phyloP scores from a whole-genome alignment of 2,797 vertebrate genomes.

The Scomberomorus guttatus region DNA sequence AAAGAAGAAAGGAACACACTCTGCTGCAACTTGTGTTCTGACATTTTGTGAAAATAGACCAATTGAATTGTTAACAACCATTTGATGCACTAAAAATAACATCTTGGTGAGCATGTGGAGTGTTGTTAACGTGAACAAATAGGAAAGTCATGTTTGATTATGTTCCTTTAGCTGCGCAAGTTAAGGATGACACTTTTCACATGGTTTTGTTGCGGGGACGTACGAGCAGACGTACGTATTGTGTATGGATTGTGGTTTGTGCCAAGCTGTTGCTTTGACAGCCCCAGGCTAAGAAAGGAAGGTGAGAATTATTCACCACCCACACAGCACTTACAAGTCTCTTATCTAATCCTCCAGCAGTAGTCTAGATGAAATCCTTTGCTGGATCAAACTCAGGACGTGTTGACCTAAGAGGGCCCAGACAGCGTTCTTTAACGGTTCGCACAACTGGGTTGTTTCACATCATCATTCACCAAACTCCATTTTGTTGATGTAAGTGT shows the following conservation, averaged over 20 bases:
- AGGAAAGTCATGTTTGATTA: slow-evolving; percentile 41
- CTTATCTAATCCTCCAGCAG: slow-evolving; percentile 70
- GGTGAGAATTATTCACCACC: slow-evolving; percentile 74
- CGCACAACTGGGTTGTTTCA: slow-evolving; percentile 18
- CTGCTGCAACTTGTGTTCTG: slow-evolving; percentile 37
- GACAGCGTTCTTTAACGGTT: slow-evolving; percentile 22
- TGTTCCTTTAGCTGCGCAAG: slow-evolving; percentile 2
- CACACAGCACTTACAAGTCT: slow-evolving; percentile 68
- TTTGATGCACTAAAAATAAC: slow-evolving; percentile 66
- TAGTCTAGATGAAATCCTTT: slow-evolving; percentile 56
- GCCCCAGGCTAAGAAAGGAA: slow-evolving; percentile 64
- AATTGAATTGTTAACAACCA: slow-evolving; percentile 42
- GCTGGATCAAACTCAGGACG: slow-evolving; percentile 49
- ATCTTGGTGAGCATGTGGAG: slow-evolving; percentile 26
- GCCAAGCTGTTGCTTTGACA: slow-evolving; percentile 68
- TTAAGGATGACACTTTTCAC: slow-evolving; percentile 28
- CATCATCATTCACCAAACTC: slow-evolving; percentile 16
- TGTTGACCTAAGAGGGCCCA: slow-evolving; percentile 49
- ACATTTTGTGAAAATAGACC: slow-evolving; percentile 50
- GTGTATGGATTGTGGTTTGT: slow-evolving; percentile 47
- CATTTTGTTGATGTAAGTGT: slow-evolving; percentile 21
- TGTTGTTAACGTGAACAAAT: slow-evolving; percentile 41
- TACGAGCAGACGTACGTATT: slow-evolving; percentile 40
- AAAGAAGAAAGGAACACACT: slow-evolving; percentile 6
- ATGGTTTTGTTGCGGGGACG: slow-evolving; percentile 16